These are phyloP conservation scores for Bradypodion ventrale DNA, from an alignment of 2,797 vertebrate genomes.

Conservation along the genomic window DNA sequence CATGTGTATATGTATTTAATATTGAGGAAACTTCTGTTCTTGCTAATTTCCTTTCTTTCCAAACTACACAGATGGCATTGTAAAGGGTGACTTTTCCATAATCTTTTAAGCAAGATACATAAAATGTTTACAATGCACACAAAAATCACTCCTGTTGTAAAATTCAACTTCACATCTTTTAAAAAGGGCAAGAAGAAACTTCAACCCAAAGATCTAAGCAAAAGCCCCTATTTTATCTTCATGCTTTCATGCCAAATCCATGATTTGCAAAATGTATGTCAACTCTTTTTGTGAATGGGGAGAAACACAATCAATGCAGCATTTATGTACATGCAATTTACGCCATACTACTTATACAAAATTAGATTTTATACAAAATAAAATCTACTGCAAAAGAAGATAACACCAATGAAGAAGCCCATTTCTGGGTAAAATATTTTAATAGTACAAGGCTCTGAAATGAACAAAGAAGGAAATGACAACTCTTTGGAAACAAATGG, in stretches of 20 bases:
- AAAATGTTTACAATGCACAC: constrained; percentile 7
- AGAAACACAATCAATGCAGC: too few species aligned
- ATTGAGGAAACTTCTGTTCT: not conserved
- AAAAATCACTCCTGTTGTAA: constrained; percentile 14
- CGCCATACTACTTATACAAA: too few species aligned
- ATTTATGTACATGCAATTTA: too few species aligned
- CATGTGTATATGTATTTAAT: not conserved
- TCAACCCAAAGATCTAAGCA: not conserved
- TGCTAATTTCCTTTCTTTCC: not conserved
- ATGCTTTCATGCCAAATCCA: not conserved
- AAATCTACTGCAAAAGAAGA: too few species aligned
- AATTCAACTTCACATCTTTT: constrained; percentile 30
- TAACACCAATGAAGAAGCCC: too few species aligned
- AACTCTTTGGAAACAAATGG: too few species aligned
- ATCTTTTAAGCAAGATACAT: constrained; percentile 19
- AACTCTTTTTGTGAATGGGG: too few species aligned
- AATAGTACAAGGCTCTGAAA: too few species aligned
- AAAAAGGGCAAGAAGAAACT: not conserved
- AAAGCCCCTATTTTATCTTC: not conserved
- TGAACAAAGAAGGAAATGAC: too few species aligned
- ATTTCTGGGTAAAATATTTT: too few species aligned
- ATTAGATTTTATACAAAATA: too few species aligned
- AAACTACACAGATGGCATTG: not conserved
- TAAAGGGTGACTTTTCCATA: not conserved
- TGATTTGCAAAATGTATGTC: not conserved